phyloP scores from a whole-genome alignment of 2,113 vertebrate species.

The Theristicus caerulescens region DNA sequence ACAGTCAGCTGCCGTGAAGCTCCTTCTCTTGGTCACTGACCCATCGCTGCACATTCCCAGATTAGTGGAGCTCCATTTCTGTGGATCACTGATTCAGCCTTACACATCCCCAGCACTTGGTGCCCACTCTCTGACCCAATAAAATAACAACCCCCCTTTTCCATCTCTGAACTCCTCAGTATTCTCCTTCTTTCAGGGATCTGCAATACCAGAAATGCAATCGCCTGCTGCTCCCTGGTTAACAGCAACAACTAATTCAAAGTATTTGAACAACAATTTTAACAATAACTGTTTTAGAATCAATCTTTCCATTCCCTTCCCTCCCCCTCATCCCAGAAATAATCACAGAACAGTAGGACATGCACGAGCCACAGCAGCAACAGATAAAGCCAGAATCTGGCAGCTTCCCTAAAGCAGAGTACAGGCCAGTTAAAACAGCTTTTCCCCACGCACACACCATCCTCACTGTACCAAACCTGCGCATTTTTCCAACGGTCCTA shows the following conservation, averaged over 20 bases:
- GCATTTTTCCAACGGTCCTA: not conserved
- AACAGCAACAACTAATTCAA: conserved; percentile 65
- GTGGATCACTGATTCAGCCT: conserved; percentile 41
- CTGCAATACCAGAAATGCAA: conserved; percentile 34
- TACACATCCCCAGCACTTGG: conserved; percentile 33
- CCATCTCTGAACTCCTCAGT: conserved; percentile 24
- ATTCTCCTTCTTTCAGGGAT: conserved; percentile 14
- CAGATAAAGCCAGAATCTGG: conserved; percentile 61
- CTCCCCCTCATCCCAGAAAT: not conserved
- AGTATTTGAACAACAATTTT: conserved; percentile 49
- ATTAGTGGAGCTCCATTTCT: conserved; percentile 20
- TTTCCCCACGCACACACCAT: not conserved
- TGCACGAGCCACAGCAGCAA: conserved; percentile 40
- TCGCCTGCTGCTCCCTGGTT: not conserved
- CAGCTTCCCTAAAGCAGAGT: conserved; percentile 44
- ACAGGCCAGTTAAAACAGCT: conserved; percentile 44
- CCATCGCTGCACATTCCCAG: conserved; percentile 48
- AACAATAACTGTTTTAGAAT: not conserved
- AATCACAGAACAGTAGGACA: not conserved
- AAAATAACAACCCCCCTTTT: not conserved
- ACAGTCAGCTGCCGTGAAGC: conserved; percentile 24
- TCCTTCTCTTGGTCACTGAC: conserved; percentile 46
- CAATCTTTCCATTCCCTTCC: not conserved
- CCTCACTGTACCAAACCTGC: conserved; percentile 29
- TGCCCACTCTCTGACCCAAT: conserved; percentile 35